A percentile compares a stretch with the other conserved stretches of the same genome.
Conservation (phyloP, 1,140 invertebrate genomes). For the Musca vetustissima region DNA sequence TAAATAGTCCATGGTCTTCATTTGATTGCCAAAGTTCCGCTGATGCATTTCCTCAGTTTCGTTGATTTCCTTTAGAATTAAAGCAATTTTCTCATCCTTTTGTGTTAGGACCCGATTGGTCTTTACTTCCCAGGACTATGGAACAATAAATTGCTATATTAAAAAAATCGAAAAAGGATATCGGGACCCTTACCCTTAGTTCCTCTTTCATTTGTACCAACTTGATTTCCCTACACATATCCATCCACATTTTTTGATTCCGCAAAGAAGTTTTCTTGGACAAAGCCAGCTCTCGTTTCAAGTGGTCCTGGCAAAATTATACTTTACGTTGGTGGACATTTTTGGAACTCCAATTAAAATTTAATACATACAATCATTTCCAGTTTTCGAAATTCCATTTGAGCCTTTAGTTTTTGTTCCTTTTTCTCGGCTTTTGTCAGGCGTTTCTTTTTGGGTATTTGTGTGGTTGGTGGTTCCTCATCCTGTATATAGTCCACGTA, state of each 20-base stretch:
- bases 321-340: neutral
- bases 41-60: slow-evolving; percentile 39
- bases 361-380: slow-evolving; percentile 16
- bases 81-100: slow-evolving; percentile 42
- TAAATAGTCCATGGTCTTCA: slow-evolving; percentile 47
- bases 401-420: neutral
- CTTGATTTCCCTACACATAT: slow-evolving; percentile 43
- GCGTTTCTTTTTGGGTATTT: slow-evolving; percentile 22
- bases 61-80: slow-evolving; percentile 39
- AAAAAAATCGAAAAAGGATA: neutral
- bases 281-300: slow-evolving; percentile 40
- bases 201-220: slow-evolving; percentile 39
- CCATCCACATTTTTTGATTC: slow-evolving; percentile 39
- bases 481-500: neutral
- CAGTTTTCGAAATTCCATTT: slow-evolving; percentile 17
- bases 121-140: slow-evolving; percentile 34
- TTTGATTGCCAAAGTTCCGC: slow-evolving; percentile 32
- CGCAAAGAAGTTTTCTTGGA: slow-evolving; percentile 39
- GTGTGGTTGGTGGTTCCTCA: neutral
- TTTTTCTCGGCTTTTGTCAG: slow-evolving; percentile 23
- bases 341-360: no score
- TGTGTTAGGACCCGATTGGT: slow-evolving; percentile 32
- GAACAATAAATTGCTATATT: neutral
- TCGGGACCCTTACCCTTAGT: slow-evolving; percentile 23
- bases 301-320: slow-evolving; percentile 34